Conservation (phyloP, 2,797 vertebrate genomes). For the Peromyscus aztecus region DNA sequence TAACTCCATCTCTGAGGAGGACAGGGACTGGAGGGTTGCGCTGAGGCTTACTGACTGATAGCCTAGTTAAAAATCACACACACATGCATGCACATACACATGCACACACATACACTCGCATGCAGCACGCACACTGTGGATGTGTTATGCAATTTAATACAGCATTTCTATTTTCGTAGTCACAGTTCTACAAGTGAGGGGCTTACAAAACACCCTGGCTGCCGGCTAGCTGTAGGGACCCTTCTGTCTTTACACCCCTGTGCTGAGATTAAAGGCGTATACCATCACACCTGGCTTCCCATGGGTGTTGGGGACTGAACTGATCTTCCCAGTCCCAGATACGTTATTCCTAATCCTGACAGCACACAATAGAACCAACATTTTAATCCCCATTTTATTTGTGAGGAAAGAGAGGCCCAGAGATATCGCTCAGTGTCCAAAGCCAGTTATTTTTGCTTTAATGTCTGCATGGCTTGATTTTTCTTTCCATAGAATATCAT, state of each 20-base stretch:
- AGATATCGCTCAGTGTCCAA: neutral
- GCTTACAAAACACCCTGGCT: neutral
- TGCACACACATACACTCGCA: neutral
- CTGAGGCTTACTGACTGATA: neutral
- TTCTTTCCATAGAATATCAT: neutral
- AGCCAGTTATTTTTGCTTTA: neutral
- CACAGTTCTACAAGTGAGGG: neutral
- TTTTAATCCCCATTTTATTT: neutral
- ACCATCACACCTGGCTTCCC: neutral
- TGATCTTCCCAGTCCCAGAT: neutral
- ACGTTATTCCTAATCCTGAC: neutral
- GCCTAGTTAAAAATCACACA: neutral
- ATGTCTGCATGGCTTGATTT: neutral
- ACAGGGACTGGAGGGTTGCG: neutral
- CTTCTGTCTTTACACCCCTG: neutral
- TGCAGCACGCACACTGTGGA: neutral
- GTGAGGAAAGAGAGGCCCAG: neutral
- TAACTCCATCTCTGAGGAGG: neutral
- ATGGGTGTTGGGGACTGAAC: neutral
- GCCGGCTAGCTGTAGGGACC: too few species aligned
- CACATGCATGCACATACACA: too few species aligned
- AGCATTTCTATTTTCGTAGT: neutral
- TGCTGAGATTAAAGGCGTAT: neutral
- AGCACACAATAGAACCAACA: neutral
- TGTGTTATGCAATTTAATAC: neutral